Percentiles rank a stretch among this genome's conserved stretches.
Evolutionary conservation across 2,113 vertebrate genomes (phyloP).

Genomic region (Hyperopisus bebe): DNA sequence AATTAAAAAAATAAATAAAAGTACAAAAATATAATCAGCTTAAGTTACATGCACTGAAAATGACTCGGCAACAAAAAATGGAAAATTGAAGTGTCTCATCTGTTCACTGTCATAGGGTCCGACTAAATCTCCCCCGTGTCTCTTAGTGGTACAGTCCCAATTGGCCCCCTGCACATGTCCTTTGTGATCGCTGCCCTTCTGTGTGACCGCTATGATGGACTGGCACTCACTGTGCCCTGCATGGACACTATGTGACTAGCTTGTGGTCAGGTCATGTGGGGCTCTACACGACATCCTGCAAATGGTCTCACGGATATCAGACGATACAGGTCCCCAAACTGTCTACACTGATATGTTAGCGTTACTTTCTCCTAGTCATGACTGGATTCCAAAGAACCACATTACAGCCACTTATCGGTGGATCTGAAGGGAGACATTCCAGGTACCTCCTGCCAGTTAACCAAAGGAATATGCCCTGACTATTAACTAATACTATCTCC

Average conservation of each 20-base stretch:
- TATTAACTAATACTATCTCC: background rate
- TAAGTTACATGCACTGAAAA: background rate
- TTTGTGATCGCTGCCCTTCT: background rate
- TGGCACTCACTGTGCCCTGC: background rate
- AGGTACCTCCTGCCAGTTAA: background rate
- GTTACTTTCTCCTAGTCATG: background rate
- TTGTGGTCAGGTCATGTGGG: background rate
- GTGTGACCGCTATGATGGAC: background rate
- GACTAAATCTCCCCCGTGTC: background rate
- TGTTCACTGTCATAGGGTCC: background rate
- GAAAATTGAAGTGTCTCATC: background rate
- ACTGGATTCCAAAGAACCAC: background rate
- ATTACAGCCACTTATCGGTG: background rate
- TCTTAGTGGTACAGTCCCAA: background rate
- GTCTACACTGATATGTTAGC: background rate
- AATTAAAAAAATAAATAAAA: conserved; percentile 11
- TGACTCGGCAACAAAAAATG: background rate
- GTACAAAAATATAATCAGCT: conserved; percentile 10
- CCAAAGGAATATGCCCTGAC: background rate
- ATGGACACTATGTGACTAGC: background rate
- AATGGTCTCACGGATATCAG: background rate
- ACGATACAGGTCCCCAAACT: background rate
- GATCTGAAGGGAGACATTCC: background rate
- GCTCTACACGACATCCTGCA: background rate
- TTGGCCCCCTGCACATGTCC: background rate